Conservation (phyloP, 2,113 vertebrate species). For the Phainopepla nitens region DNA sequence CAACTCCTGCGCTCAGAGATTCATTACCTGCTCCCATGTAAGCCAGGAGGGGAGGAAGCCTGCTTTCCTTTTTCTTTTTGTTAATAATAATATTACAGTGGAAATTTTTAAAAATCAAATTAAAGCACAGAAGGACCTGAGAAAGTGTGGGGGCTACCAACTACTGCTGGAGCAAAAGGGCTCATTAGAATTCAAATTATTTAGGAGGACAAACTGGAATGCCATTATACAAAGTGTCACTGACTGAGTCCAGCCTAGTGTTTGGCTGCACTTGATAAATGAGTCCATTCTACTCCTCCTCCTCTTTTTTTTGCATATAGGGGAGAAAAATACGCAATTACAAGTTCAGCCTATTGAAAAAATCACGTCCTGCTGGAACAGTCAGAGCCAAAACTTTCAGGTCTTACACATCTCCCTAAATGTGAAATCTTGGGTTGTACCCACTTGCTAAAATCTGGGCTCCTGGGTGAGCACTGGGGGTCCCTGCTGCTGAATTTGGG, state of each 20-base stretch:
- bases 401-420: not conserved
- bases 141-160: constrained; percentile 60
- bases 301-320: not conserved
- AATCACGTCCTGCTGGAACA: not conserved
- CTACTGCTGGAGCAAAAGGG: constrained; percentile 63
- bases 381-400: not conserved
- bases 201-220: constrained; percentile 23
- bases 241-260: not conserved
- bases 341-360: not conserved
- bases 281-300: not conserved
- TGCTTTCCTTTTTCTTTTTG: not conserved
- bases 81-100: not conserved
- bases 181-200: constrained; percentile 43
- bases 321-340: not conserved
- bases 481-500: not conserved
- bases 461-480: not conserved
- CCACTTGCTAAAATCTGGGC: not conserved
- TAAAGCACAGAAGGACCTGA: not conserved
- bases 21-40: not conserved
- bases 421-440: not conserved
- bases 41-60: not conserved
- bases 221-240: not conserved
- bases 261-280: constrained; percentile 40
- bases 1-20: not conserved
- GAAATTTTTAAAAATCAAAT: not conserved